Evolutionary conservation across 2,888 invertebrate species (phyloP).

Genomic region (Lasiommata megera): DNA sequence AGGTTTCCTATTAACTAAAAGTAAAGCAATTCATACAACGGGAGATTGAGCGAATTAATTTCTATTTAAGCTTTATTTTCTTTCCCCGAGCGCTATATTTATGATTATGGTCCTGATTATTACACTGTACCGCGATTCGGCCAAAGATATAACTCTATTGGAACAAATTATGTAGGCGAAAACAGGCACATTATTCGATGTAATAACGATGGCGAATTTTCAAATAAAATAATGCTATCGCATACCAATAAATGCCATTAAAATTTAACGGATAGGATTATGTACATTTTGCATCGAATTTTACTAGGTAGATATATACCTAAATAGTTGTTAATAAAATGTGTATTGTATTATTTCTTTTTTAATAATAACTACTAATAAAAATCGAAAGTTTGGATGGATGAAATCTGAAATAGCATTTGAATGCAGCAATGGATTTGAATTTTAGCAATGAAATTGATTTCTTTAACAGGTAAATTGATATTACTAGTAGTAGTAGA

Average conservation of each 20-base stretch:
- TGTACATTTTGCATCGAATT: slow-evolving; percentile 20
- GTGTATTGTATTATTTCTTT: too few relatives aligned
- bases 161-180: slow-evolving; percentile 12
- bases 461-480: too few relatives aligned
- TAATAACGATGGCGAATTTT: slow-evolving; percentile 17
- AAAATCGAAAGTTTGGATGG: too few relatives aligned
- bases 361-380: too few relatives aligned
- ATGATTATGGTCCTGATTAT: slow-evolving; percentile 15
- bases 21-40: slow-evolving; percentile 26
- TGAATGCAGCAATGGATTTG: too few relatives aligned
- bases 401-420: too few relatives aligned
- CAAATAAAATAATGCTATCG: slow-evolving; percentile 26
- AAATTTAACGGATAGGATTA: slow-evolving; percentile 19
- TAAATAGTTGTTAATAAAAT: too few relatives aligned
- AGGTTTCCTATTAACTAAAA: slow-evolving; percentile 43
- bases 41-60: slow-evolving; percentile 12
- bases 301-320: too few relatives aligned
- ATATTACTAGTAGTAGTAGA: too few relatives aligned
- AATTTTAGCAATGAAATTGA: too few relatives aligned
- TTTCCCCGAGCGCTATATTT: background rate
- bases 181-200: slow-evolving; percentile 12
- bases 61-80: slow-evolving; percentile 10
- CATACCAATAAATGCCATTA: slow-evolving; percentile 26
- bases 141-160: slow-evolving; percentile 17
- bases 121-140: slow-evolving; percentile 11